Conservation (phyloP, 2,888 invertebrate species). For the Lutraria lutraria region DNA sequence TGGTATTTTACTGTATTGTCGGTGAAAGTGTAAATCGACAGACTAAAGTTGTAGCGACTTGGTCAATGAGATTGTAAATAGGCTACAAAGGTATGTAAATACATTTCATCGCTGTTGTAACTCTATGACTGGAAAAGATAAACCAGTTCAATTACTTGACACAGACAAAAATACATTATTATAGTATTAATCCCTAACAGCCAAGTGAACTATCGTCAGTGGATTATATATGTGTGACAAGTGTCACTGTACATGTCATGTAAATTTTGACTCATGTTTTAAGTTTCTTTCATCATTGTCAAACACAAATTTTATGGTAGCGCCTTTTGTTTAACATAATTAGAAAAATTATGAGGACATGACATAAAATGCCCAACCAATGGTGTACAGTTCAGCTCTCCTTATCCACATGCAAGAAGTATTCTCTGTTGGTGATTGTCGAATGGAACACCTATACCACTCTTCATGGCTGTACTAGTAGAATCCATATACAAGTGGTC, state of each 20-base stretch:
- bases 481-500: too few species aligned
- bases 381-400: slow-evolving; percentile 1
- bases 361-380: slow-evolving; percentile 30
- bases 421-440: too few species aligned
- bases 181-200: background rate
- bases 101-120: too few species aligned
- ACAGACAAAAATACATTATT: background rate
- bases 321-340: slow-evolving; percentile 1
- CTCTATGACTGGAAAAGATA: too few species aligned
- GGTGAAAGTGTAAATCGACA: too few species aligned
- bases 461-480: too few species aligned
- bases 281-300: slow-evolving; percentile 2
- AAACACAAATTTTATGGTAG: slow-evolving; percentile 3
- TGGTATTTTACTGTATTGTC: too few species aligned
- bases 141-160: background rate
- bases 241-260: background rate
- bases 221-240: background rate
- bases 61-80: too few species aligned
- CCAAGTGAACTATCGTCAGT: background rate
- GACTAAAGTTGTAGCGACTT: too few species aligned
- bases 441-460: too few species aligned
- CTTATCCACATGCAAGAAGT: background rate
- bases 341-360: slow-evolving; percentile 3
- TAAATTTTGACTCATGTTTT: slow-evolving; percentile 14
- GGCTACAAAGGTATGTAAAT: too few species aligned